Conservation (phyloP, 2,888 invertebrate genomes). For the Charanyca ferruginea region DNA sequence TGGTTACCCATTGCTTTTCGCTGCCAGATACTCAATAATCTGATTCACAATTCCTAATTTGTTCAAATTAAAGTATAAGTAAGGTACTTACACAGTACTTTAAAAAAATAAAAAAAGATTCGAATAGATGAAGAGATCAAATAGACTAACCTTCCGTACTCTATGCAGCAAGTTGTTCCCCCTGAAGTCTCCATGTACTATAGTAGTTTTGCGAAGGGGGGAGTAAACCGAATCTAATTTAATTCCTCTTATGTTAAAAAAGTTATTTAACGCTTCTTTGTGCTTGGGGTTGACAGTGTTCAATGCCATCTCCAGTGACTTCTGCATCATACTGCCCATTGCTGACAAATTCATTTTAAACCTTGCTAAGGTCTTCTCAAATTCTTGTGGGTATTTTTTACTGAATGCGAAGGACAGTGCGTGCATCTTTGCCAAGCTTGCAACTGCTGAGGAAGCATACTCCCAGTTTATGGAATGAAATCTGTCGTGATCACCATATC, state of each 20-base stretch:
- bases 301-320: too few species aligned
- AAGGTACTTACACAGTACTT: too few species aligned
- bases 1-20: too few species aligned
- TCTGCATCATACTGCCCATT: too few species aligned
- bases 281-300: constrained; percentile 22
- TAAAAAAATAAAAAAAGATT: too few species aligned
- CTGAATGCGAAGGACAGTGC: constrained; percentile 74
- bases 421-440: constrained; percentile 75
- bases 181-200: constrained; percentile 69
- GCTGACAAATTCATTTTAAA: too few species aligned
- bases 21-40: too few species aligned
- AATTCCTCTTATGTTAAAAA: constrained; percentile 53
- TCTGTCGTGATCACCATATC: constrained; percentile 70
- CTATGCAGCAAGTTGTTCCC: constrained; percentile 69
- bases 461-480: constrained; percentile 68
- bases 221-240: neutral
- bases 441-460: constrained; percentile 65
- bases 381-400: constrained; percentile 69
- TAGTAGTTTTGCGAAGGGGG: constrained; percentile 58
- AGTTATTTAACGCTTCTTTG: constrained; percentile 62
- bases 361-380: constrained; percentile 37
- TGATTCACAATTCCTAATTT: too few species aligned
- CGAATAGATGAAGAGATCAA: too few species aligned
- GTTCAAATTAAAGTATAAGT: too few species aligned
- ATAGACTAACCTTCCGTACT: constrained; percentile 55